Conservation (phyloP, 2,888 invertebrate genomes). For the Gastracanthus pulcherrimus region DNA sequence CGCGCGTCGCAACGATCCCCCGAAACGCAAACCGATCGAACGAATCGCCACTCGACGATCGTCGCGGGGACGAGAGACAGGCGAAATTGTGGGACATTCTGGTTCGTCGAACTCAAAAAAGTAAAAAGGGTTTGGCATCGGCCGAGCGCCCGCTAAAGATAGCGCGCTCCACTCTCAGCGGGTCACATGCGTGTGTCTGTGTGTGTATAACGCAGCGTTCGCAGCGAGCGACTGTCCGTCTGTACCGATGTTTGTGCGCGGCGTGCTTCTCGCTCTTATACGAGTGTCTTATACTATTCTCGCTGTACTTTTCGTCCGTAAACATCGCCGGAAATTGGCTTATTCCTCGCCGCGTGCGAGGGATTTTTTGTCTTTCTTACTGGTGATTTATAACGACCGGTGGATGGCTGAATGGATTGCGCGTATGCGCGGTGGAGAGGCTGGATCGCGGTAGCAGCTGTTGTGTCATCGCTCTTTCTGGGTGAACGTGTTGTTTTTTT, state of each 20-base stretch:
- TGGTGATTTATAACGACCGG: too few species aligned
- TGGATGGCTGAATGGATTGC: too few species aligned
- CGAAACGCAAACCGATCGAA: not conserved
- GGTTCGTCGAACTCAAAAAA: constrained; percentile 65
- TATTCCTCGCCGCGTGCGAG: not conserved
- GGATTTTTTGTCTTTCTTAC: too few species aligned
- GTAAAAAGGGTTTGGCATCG: constrained; percentile 61
- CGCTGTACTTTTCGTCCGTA: not conserved
- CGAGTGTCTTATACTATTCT: not conserved
- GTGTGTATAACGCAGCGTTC: too few species aligned
- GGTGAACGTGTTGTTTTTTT: not conserved
- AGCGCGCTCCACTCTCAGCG: constrained; percentile 29
- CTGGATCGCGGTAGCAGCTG: not conserved
- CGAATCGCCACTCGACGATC: not conserved
- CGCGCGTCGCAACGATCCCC: not conserved
- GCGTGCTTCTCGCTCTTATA: not conserved
- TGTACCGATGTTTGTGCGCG: too few species aligned
- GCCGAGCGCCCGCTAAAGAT: constrained; percentile 60
- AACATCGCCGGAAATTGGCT: not conserved
- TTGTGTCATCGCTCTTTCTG: constrained; percentile 4
- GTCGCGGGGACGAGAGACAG: not conserved
- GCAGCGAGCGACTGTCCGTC: too few species aligned
- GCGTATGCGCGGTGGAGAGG: not conserved
- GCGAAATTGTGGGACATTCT: constrained; percentile 62
- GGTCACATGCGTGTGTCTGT: too few species aligned